phyloP scores from a whole-genome alignment of 2,797 vertebrate species.

The Chrysocyon brachyurus region DNA sequence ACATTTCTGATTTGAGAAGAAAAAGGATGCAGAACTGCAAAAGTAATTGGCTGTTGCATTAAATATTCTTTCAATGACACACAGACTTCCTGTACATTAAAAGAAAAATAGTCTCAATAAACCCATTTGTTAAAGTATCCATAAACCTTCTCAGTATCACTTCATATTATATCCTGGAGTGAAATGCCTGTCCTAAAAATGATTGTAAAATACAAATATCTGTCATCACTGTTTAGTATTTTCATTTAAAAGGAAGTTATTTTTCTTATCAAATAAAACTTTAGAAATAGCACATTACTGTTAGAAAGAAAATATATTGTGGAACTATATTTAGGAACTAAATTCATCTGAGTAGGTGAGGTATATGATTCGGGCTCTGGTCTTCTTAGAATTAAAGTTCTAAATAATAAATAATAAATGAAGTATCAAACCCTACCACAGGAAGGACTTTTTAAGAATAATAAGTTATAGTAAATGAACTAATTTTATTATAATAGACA shows the following conservation, averaged over 20 bases:
- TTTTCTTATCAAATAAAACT: slow-evolving; percentile 44
- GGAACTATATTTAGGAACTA: slow-evolving; percentile 17
- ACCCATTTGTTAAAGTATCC: slow-evolving; percentile 53
- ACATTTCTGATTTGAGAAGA: slow-evolving; percentile 19
- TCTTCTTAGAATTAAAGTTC: background rate
- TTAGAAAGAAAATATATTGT: slow-evolving; percentile 9
- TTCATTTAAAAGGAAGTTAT: slow-evolving; percentile 49
- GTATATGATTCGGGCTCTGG: background rate
- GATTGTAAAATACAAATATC: slow-evolving; percentile 3
- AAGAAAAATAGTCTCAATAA: slow-evolving; percentile 39
- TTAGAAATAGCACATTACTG: slow-evolving; percentile 1
- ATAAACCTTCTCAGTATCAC: background rate
- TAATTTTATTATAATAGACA: slow-evolving; percentile 50
- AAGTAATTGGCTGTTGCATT: slow-evolving; percentile 38
- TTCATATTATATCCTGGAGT: slow-evolving; percentile 38
- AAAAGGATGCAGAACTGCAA: background rate
- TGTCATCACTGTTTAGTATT: background rate
- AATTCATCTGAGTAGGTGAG: background rate
- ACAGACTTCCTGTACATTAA: background rate
- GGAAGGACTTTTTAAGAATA: slow-evolving; percentile 36
- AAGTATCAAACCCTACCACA: background rate
- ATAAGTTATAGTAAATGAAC: background rate
- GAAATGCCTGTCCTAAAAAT: slow-evolving; percentile 34
- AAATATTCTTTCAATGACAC: slow-evolving; percentile 55
- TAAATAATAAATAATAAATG: background rate